These are phyloP conservation scores for Diadegma fenestrale DNA, from an alignment of 2,888 invertebrate species.

Conservation along the genomic window DNA sequence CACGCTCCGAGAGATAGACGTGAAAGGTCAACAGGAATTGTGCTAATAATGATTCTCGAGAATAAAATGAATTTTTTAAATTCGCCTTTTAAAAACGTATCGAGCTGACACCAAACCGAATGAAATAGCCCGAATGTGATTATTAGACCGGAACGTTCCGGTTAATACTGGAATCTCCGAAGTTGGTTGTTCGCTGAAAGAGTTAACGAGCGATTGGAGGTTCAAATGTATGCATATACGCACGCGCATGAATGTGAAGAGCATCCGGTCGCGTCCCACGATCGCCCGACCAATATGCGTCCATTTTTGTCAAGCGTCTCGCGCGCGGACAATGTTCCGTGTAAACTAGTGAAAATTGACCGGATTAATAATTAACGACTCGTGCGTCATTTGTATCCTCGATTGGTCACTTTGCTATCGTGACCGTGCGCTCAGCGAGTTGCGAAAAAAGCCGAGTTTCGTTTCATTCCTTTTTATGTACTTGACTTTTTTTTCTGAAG, in stretches of 20 bases:
- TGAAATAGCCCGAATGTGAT: slow-evolving; percentile 21
- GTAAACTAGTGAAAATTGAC: slow-evolving; percentile 48
- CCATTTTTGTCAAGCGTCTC: neutral
- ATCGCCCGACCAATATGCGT: slow-evolving; percentile 14
- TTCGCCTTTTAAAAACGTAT: neutral
- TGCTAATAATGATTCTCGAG: neutral
- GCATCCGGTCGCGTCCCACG: slow-evolving; percentile 54
- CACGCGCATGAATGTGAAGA: slow-evolving; percentile 25
- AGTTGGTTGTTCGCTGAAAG: slow-evolving; percentile 28
- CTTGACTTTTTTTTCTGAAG: neutral
- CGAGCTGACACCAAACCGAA: neutral
- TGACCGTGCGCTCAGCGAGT: no score
- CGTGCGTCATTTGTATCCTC: slow-evolving; percentile 64
- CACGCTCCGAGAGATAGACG: neutral
- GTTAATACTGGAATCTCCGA: slow-evolving; percentile 66
- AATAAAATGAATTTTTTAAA: neutral
- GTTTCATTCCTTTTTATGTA: neutral
- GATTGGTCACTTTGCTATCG: neutral
- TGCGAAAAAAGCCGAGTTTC: neutral
- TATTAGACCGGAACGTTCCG: slow-evolving; percentile 46
- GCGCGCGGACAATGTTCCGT: neutral
- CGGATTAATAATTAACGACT: slow-evolving; percentile 39
- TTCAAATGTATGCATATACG: neutral
- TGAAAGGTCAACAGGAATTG: neutral
- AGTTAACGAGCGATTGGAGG: slow-evolving; percentile 47